phyloP scores from a whole-genome alignment of 1,140 invertebrate genomes.

The Drosophila nebulosa region DNA sequence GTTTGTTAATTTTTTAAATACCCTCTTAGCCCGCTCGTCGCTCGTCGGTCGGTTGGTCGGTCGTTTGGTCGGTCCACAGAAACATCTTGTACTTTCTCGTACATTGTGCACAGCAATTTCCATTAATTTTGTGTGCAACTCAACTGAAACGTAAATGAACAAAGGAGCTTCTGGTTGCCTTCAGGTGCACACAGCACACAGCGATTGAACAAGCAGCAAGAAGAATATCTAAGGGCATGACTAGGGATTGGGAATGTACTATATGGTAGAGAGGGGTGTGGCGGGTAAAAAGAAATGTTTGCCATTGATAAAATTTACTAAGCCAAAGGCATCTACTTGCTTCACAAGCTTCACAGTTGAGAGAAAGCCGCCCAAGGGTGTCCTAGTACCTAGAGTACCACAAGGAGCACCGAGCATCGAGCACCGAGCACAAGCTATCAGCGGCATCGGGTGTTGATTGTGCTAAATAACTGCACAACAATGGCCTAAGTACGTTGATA shows the following conservation, averaged over 20 bases:
- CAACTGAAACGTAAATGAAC: conserved; percentile 69
- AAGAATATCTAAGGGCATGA: conserved; percentile 2
- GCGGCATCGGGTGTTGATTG: conserved; percentile 74
- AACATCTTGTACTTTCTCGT: conserved; percentile 14
- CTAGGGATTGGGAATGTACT: background rate
- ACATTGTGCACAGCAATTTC: conserved; percentile 56
- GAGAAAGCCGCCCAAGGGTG: background rate
- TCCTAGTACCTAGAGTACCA: conserved; percentile 1
- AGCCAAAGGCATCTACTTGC: conserved; percentile 33
- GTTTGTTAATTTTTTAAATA: conserved; percentile 55
- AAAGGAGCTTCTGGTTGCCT: conserved; percentile 44
- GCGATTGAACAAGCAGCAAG: background rate
- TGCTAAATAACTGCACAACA: conserved; percentile 78
- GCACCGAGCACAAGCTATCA: conserved; percentile 55
- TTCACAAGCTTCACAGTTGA: conserved; percentile 3
- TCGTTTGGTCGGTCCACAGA: background rate
- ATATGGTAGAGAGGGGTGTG: background rate
- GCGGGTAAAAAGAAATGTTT: conserved; percentile 39
- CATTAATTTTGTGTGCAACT: conserved; percentile 72
- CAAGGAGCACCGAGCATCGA: too few relatives aligned
- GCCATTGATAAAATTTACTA: conserved; percentile 68
- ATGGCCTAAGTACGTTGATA: conserved; percentile 79
- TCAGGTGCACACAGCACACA: conserved; percentile 41
- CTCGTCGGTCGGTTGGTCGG: too few relatives aligned
- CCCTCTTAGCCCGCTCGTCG: conserved; percentile 2